Percentiles rank a stretch among this genome's conserved stretches.
Evolutionary conservation across 2,797 vertebrate genomes (phyloP).

Genomic region (Orientallactaga sibirica): DNA sequence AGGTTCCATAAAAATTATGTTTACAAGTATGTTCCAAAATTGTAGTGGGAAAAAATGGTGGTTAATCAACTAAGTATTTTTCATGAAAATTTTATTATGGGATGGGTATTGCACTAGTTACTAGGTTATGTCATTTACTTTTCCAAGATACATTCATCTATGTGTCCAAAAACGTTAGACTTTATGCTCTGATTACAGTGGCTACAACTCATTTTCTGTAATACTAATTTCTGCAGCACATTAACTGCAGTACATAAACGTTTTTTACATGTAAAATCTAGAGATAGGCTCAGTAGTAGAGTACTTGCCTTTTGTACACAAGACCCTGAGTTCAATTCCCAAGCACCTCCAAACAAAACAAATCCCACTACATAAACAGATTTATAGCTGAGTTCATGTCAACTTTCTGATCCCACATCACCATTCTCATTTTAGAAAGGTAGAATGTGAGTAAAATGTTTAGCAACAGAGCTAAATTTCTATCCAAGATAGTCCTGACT

Average conservation of each 20-base stretch:
- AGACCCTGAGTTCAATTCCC: background rate
- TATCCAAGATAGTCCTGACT: background rate
- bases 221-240: too few relatives aligned
- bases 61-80: background rate
- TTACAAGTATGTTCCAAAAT: background rate
- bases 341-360: background rate
- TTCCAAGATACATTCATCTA: background rate
- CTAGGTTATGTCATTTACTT: background rate
- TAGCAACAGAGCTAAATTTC: constrained; percentile 10
- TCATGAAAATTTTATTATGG: background rate
- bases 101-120: background rate
- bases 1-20: background rate
- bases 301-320: background rate
- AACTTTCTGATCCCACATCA: background rate
- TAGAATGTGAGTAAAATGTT: background rate
- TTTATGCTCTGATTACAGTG: background rate
- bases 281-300: background rate
- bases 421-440: background rate
- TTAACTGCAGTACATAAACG: too few relatives aligned
- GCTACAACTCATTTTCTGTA: too few relatives aligned
- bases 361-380: too few relatives aligned
- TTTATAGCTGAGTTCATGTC: background rate
- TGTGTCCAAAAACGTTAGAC: background rate
- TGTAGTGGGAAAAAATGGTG: background rate
- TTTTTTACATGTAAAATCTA: background rate